A percentile compares a stretch with the other conserved stretches of the same genome.
Conservation (phyloP, 2,888 invertebrate species). For the Parelbella ahira region DNA sequence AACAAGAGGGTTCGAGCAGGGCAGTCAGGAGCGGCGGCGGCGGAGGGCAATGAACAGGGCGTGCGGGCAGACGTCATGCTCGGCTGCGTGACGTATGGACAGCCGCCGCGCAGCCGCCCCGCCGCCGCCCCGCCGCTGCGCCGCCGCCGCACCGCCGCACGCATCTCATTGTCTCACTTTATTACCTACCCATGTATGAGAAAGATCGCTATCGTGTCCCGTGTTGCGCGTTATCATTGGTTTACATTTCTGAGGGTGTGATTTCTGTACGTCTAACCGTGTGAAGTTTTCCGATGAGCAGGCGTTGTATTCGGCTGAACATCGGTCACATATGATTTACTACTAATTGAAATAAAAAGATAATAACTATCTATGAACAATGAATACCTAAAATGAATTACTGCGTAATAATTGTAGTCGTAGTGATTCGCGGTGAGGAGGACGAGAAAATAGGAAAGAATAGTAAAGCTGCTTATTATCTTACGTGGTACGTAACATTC, state of each 20-base stretch:
- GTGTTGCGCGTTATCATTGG: slow-evolving; percentile 29
- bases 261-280: slow-evolving; percentile 2
- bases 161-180: slow-evolving; percentile 43
- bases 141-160: slow-evolving; percentile 39
- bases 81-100: slow-evolving; percentile 57
- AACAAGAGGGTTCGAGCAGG: slow-evolving; percentile 19
- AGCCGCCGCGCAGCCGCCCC: slow-evolving; percentile 42
- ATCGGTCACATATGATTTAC: no score
- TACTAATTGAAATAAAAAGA: no score
- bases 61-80: slow-evolving; percentile 55
- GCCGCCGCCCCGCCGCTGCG: slow-evolving; percentile 20
- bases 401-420: slow-evolving; percentile 8
- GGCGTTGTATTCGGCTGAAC: no score
- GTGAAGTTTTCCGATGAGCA: slow-evolving; percentile 11
- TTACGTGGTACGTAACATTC: slow-evolving; percentile 67
- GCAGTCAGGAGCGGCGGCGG: slow-evolving; percentile 2
- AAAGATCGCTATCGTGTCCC: slow-evolving; percentile 32
- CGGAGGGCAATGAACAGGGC: slow-evolving; percentile 30
- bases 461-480: slow-evolving; percentile 53
- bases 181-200: slow-evolving; percentile 33
- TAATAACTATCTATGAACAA: not conserved
- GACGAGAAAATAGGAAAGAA: slow-evolving; percentile 12
- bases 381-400: not conserved
- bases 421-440: slow-evolving; percentile 1
- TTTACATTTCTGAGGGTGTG: slow-evolving; percentile 22